Conservation (phyloP, 1,140 invertebrate species). For the Episyrphus balteatus region DNA sequence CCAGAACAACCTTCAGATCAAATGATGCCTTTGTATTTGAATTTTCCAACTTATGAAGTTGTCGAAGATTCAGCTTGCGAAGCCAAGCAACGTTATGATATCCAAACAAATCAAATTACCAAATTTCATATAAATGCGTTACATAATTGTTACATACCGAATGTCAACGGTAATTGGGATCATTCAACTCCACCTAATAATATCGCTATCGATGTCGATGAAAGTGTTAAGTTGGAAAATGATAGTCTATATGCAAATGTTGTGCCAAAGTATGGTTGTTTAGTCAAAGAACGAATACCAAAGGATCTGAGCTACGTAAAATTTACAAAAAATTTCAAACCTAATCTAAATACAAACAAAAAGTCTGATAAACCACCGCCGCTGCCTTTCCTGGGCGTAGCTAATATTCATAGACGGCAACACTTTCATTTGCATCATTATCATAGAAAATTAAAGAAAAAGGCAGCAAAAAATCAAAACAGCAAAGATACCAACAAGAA, state of each 20-base stretch:
- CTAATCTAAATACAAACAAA: not conserved
- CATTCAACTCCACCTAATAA: constrained; percentile 1
- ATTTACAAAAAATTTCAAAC: constrained; percentile 8
- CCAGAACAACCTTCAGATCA: too few relatives aligned
- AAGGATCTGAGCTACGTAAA: constrained; percentile 24
- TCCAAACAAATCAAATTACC: constrained; percentile 23
- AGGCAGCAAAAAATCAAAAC: too few relatives aligned
- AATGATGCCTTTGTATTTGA: too few relatives aligned
- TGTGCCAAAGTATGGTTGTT: constrained; percentile 26
- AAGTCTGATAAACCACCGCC: too few relatives aligned
- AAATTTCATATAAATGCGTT: constrained; percentile 30
- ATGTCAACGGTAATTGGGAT: constrained; percentile 54
- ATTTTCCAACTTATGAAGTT: constrained; percentile 7
- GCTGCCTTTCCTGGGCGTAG: constrained; percentile 20
- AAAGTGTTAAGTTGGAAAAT: too few relatives aligned
- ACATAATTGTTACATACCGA: constrained; percentile 36
- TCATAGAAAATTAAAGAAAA: too few relatives aligned
- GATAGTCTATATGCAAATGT: constrained; percentile 14
- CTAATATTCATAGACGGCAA: too few relatives aligned
- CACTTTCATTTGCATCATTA: too few relatives aligned
- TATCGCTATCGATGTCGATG: constrained; percentile 1
- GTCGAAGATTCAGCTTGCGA: constrained; percentile 30
- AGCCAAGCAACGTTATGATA: constrained; percentile 24
- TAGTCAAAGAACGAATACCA: constrained; percentile 19
- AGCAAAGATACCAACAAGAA: too few relatives aligned